Evolutionary conservation across 1,140 invertebrate genomes (phyloP), one percentile per base, ranked within the genome.

Genomic region (Drosophila micromelanica): DNA sequence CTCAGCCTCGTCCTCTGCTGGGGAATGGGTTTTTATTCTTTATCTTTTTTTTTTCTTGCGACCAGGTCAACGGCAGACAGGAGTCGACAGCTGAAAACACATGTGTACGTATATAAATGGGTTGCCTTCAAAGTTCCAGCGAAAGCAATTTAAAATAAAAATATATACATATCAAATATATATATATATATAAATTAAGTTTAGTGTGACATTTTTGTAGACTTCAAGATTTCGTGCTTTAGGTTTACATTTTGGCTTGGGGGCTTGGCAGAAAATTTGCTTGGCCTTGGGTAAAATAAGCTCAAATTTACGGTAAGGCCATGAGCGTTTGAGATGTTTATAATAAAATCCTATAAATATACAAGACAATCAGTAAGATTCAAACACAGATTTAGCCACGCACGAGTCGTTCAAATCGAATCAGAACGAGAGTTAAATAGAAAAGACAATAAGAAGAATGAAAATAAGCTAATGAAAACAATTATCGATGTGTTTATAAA

Each of bases 1-100:
- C 13, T 8, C 23, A 20, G 13, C 5, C 55, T 20, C 37, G 11
- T 6, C 17, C 37, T 46, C 60, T 0, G 11, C 37, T 12, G 12
- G n/a, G 27, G 54, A 45, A 57, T 57, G 27, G 40, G n/a, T 57
- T 57, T 57, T 45, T 15, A 27, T 42, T 5, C 40, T 42, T 12
- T 9, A 15, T 11, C 12, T 12, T 15, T 43, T 48, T n/a, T 56
- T 38, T 11, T 42, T 61, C 51, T 60, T 60, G 37, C 37, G 56
- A 35, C 13, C 59, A 70, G 67, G 67, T 70, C 67, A 70, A 70
- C 48, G 67, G 49, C 59, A 56, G 62, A n/a, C 64, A 49, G 23
- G 13, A 40, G 13, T 23, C 37, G 20, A 38, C 38, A 46, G 63
- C 59, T 51, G 9, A 9, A 30, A 0, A 20, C 5, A 51, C 37